Base-by-base conservation (phyloP, 2,113 vertebrate species). In the Fukomys damarensis region DNA sequence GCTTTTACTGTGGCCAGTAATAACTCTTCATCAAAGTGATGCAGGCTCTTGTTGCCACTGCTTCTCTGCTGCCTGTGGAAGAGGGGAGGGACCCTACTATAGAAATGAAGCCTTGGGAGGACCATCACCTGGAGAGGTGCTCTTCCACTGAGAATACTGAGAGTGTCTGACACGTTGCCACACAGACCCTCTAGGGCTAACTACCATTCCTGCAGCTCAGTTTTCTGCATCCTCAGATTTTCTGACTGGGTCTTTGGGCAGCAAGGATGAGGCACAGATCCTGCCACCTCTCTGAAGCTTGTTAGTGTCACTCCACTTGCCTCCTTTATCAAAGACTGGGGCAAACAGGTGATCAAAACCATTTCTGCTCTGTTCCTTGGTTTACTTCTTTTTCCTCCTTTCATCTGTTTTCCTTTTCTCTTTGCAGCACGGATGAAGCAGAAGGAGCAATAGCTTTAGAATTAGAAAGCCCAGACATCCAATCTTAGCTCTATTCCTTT, bases 11-110 rank as follows among this genome's bases (percentile, higher is more conserved):
- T 76, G 63, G 9, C 86, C 96, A 86, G 61, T 81, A 80, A 84
- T 90, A 92, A 63, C 76, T 52, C 38, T 94, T 93, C 41, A 90
- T 92, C 92, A 81, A 32, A 92, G 82, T 13, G 49, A 90, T 56
- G 54, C 63, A 66, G 38, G 79, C 84, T 43, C 70, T 24, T 41
- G 30, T 89, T 76, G 35, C 41, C 11, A 2, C 26, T 72, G 82
- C 56, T 79, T 41, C 59, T 52, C 52, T 52, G 41, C 38, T 74
- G 35, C 58, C 49, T 49, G 0, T 54, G 66, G 6, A 20, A 2
- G 52, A 43, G 77, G 24, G 35, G 74, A 24, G 7, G 43, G 41
- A 20, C 14, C 63, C 70, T 26, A 4, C 28, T 49, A 3, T 41
- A 65, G 41, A 81, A 43, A 43, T 1, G 28, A n/a, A 63, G 7